These are phyloP conservation scores for Menidia menidia DNA, from an alignment of 2,797 vertebrate genomes.

Conservation along the genomic window DNA sequence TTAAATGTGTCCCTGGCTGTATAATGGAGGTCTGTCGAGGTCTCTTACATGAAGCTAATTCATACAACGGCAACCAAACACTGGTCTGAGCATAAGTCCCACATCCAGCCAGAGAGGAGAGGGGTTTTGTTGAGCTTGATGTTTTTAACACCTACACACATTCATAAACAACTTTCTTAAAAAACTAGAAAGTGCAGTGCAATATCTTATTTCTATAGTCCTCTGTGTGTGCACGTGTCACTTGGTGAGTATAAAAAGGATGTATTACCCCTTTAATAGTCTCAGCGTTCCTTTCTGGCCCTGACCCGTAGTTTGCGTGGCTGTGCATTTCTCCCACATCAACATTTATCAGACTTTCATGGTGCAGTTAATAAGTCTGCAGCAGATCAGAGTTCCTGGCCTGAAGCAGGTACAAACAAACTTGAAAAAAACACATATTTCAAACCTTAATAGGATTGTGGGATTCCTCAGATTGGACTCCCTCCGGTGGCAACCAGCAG, in stretches of 20 bases:
- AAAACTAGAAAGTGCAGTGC: constrained; percentile 1
- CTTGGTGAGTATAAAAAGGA: constrained; percentile 22
- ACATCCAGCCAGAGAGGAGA: constrained; percentile 44
- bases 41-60: constrained; percentile 73
- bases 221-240: constrained; percentile 3
- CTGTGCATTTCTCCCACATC: constrained; percentile 40
- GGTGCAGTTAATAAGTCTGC: constrained; percentile 61
- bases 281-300: constrained; percentile 32
- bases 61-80: constrained; percentile 56
- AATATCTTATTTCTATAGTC: constrained; percentile 18
- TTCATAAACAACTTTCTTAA: constrained; percentile 19
- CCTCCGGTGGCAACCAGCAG: constrained; percentile 42
- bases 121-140: constrained; percentile 18
- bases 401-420: constrained; percentile 25
- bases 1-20: constrained; percentile 79
- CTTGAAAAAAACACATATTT: constrained; percentile 44
- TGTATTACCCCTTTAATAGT: constrained; percentile 21
- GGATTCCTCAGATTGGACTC: constrained; percentile 53
- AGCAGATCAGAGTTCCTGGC: constrained; percentile 43
- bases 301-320: constrained; percentile 28
- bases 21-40: constrained; percentile 76
- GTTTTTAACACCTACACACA: constrained; percentile 5
- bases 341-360: constrained; percentile 59
- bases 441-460: constrained; percentile 64
- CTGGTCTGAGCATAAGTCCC: constrained; percentile 33